Evolutionary conservation across 2,888 invertebrate genomes (phyloP).

Genomic region (Philereme vetulata): DNA sequence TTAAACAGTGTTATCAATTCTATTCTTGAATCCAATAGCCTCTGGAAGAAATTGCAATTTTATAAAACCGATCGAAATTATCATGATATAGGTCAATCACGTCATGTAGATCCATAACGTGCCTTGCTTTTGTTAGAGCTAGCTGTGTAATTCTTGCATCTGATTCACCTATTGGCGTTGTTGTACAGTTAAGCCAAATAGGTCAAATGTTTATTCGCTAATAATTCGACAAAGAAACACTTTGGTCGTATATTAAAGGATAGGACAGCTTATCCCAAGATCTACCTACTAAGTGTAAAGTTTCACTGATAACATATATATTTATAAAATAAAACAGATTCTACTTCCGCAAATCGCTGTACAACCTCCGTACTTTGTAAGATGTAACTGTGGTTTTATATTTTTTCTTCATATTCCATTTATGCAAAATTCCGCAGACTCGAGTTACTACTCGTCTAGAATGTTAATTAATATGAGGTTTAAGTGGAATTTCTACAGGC

Average conservation of each 20-base stretch:
- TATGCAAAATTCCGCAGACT: slow-evolving; percentile 29
- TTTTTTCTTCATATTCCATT: slow-evolving; percentile 31
- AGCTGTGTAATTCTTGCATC: slow-evolving; percentile 7
- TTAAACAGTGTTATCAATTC: too few species aligned
- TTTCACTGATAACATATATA: slow-evolving; percentile 36
- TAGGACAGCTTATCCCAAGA: slow-evolving; percentile 43
- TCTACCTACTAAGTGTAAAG: slow-evolving; percentile 46
- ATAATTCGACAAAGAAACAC: slow-evolving; percentile 10
- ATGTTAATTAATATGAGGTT: slow-evolving; percentile 28
- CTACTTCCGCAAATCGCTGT: slow-evolving; percentile 13
- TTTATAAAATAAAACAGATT: slow-evolving; percentile 35
- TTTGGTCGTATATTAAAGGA: neutral
- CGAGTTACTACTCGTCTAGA: slow-evolving; percentile 16
- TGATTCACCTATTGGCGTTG: slow-evolving; percentile 1
- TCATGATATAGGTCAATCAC: too few species aligned
- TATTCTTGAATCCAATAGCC: too few species aligned
- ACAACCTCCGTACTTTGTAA: slow-evolving; percentile 29
- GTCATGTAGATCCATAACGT: neutral
- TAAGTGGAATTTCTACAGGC: slow-evolving; percentile 12
- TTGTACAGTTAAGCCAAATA: slow-evolving; percentile 19
- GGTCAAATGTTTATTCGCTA: slow-evolving; percentile 15
- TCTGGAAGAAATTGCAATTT: too few species aligned
- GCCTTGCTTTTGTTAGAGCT: slow-evolving; percentile 1
- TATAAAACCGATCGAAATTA: too few species aligned
- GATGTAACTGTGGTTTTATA: slow-evolving; percentile 28